Conservation (phyloP, 1,140 invertebrate genomes). For the Lethocerus indicus region DNA sequence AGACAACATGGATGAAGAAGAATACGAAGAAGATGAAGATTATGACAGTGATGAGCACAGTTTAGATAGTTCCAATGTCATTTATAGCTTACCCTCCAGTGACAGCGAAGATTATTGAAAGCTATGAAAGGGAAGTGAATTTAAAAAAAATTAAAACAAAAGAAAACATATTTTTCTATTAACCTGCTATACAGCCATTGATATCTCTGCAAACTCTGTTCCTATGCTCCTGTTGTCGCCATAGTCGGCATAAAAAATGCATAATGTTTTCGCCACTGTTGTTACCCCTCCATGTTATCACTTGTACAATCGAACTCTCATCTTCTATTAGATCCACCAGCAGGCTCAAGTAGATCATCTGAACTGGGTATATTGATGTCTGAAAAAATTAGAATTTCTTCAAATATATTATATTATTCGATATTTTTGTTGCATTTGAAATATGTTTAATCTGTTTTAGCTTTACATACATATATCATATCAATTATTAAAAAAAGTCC, state of each 20-base stretch:
- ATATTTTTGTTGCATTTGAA: too few relatives aligned
- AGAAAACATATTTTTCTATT: not conserved
- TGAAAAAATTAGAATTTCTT: too few relatives aligned
- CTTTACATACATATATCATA: too few relatives aligned
- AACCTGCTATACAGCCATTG: slow-evolving; percentile 8
- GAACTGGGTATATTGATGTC: not conserved
- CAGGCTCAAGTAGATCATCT: not conserved
- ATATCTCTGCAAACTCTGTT: slow-evolving; percentile 7
- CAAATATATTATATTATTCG: too few relatives aligned
- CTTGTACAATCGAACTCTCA: not conserved
- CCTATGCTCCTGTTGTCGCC: slow-evolving; percentile 8
- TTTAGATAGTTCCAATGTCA: too few relatives aligned
- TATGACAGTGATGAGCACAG: too few relatives aligned
- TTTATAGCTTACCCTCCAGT: too few relatives aligned
- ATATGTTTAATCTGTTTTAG: too few relatives aligned
- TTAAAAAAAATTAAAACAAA: not conserved
- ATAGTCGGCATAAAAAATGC: slow-evolving; percentile 4
- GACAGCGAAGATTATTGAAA: too few relatives aligned
- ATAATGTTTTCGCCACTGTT: not conserved
- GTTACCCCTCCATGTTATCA: slow-evolving; percentile 10
- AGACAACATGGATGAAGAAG: not conserved
- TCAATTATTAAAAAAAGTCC: too few relatives aligned
- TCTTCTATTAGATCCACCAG: not conserved
- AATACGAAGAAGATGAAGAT: not conserved
- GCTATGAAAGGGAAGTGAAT: too few relatives aligned